These are phyloP conservation scores for Leptodactylus fuscus DNA, from an alignment of 2,113 vertebrate species.

Conservation along the genomic window DNA sequence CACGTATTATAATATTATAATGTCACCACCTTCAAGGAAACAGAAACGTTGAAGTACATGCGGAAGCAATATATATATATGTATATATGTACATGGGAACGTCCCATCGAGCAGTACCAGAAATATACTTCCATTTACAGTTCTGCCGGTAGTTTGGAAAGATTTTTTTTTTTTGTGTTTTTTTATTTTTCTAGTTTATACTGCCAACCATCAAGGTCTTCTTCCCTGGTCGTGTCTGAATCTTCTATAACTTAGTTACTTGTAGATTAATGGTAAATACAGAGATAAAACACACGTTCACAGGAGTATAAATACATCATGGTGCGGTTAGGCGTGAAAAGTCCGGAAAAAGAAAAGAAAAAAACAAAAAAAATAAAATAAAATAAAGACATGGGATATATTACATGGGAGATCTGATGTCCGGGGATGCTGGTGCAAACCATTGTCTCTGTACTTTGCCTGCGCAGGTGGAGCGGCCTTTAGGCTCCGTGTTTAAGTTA, in stretches of 20 bases:
- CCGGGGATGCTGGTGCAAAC: slow-evolving; percentile 68
- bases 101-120: slow-evolving; percentile 79
- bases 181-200: slow-evolving; percentile 48
- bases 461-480: slow-evolving; percentile 63
- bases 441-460: slow-evolving; percentile 65
- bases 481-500: slow-evolving; percentile 61
- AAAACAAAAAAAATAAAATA: slow-evolving; percentile 22
- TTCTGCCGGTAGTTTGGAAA: slow-evolving; percentile 69
- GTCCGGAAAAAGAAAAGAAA: slow-evolving; percentile 62
- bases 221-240: slow-evolving; percentile 63
- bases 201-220: slow-evolving; percentile 62
- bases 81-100: slow-evolving; percentile 38
- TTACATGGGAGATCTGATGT: slow-evolving; percentile 68
- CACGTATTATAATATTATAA: slow-evolving; percentile 70
- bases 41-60: slow-evolving; percentile 73
- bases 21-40: slow-evolving; percentile 73
- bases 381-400: slow-evolving; percentile 77
- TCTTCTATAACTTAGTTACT: slow-evolving; percentile 76
- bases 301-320: slow-evolving; percentile 72
- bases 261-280: slow-evolving; percentile 76
- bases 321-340: slow-evolving; percentile 62
- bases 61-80: slow-evolving; percentile 71
- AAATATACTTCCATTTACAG: slow-evolving; percentile 80
- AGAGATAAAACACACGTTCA: slow-evolving; percentile 77
- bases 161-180: slow-evolving; percentile 50